These are phyloP conservation scores for Zoroaster sp. DNA, from an alignment of 53 echinoderm and acorn worm genomes.

Conservation along the genomic window DNA sequence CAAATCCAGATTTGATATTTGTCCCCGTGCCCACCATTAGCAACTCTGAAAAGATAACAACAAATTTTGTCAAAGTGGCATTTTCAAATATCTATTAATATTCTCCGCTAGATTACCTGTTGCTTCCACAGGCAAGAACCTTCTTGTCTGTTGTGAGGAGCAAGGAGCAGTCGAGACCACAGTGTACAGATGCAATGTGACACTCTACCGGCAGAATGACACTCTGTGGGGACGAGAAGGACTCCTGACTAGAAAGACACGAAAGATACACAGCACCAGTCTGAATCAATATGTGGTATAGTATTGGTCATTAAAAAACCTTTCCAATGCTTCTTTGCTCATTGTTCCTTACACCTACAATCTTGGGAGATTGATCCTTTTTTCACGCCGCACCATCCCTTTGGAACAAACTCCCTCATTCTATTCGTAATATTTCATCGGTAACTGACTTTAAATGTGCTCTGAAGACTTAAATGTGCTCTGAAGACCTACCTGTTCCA, in stretches of 20 bases:
- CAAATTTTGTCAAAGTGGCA: background rate
- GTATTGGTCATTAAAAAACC: background rate
- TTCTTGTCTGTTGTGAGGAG: conserved; percentile 69
- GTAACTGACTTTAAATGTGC: too few species aligned
- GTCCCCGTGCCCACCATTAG: too few species aligned
- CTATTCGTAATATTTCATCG: background rate
- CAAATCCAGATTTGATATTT: too few species aligned
- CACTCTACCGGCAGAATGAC: conserved; percentile 68
- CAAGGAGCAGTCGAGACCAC: conserved; percentile 92
- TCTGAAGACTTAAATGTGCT: too few species aligned
- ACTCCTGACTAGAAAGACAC: conserved; percentile 61
- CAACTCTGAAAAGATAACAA: too few species aligned
- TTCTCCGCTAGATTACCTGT: too few species aligned
- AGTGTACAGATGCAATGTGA: conserved; percentile 68
- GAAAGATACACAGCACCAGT: background rate
- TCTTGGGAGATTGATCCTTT: too few species aligned
- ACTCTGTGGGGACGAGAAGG: conserved; percentile 76
- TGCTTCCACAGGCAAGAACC: conserved; percentile 90
- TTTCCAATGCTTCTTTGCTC: too few species aligned
- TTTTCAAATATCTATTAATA: background rate
- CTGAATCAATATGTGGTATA: background rate
- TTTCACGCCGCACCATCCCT: too few species aligned
- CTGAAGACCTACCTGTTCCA: too few species aligned
- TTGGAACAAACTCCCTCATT: too few species aligned
- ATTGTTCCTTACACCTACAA: background rate